These are phyloP conservation scores for Drosophila neutralis DNA, from an alignment of 2,888 invertebrate genomes.

Conservation along the genomic window DNA sequence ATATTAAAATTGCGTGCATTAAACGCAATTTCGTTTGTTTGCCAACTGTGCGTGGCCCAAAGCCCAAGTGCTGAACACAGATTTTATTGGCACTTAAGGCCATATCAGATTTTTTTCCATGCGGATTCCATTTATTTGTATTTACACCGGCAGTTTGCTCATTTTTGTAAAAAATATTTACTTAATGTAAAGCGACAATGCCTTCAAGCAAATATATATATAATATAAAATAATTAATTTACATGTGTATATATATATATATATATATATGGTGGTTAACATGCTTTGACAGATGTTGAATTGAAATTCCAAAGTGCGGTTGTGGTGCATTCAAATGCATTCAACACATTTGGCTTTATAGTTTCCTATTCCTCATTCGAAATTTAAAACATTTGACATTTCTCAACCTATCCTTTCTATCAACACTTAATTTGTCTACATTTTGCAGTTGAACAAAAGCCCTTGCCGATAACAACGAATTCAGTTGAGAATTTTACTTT, in stretches of 20 bases:
- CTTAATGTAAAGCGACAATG: conserved; percentile 1
- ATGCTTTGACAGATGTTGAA: conserved; percentile 1
- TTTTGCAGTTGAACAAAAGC: background rate
- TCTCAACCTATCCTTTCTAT: background rate
- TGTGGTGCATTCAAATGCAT: conserved; percentile 1
- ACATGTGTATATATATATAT: background rate
- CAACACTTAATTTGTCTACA: background rate
- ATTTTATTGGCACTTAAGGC: conserved; percentile 59
- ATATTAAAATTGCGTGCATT: conserved; percentile 54
- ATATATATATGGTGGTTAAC: background rate
- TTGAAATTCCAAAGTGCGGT: background rate
- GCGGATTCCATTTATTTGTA: background rate
- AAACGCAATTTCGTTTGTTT: conserved; percentile 55
- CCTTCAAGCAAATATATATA: background rate
- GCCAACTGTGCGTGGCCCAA: conserved; percentile 25
- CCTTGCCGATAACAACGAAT: background rate
- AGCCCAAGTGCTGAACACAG: conserved; percentile 12
- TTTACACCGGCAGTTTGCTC: conserved; percentile 20
- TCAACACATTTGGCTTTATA: background rate
- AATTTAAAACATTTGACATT: background rate
- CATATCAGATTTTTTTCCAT: background rate
- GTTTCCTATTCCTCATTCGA: background rate
- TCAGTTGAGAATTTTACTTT: background rate
- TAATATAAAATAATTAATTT: background rate
- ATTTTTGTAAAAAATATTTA: conserved; percentile 24